Conservation (phyloP, 2,888 invertebrate genomes). For the Rhopalosiphum nymphaeae region DNA sequence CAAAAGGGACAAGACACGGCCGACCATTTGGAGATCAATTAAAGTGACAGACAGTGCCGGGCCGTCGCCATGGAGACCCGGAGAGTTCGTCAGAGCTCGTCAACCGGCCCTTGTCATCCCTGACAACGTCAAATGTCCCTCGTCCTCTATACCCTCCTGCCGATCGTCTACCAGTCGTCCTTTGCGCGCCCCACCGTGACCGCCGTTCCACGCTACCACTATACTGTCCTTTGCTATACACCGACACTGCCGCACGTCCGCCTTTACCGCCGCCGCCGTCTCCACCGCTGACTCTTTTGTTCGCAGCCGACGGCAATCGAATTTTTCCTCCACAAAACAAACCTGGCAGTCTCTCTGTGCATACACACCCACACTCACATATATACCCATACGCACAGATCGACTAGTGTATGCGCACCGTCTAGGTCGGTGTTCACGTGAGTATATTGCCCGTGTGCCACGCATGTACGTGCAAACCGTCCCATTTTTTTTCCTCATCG, state of each 20-base stretch:
- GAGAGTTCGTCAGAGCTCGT: constrained; percentile 65
- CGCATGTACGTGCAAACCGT: not conserved
- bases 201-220: not conserved
- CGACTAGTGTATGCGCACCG: not conserved
- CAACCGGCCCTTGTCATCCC: constrained; percentile 65
- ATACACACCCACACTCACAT: not conserved
- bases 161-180: not conserved
- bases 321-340: constrained; percentile 63
- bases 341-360: constrained; percentile 12
- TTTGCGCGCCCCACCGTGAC: not conserved
- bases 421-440: not conserved
- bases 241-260: not conserved
- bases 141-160: not conserved
- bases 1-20: constrained; percentile 65
- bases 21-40: constrained; percentile 65
- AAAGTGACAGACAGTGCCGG: constrained; percentile 65
- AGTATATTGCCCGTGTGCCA: not conserved
- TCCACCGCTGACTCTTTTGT: constrained; percentile 43
- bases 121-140: constrained; percentile 65
- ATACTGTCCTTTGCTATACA: too few relatives aligned
- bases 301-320: constrained; percentile 58
- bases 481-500: not conserved
- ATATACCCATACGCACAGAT: not conserved
- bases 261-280: not conserved
- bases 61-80: constrained; percentile 63